Evolutionary conservation across 2,113 vertebrate species (phyloP).

Genomic region (Hippocampus comes): DNA sequence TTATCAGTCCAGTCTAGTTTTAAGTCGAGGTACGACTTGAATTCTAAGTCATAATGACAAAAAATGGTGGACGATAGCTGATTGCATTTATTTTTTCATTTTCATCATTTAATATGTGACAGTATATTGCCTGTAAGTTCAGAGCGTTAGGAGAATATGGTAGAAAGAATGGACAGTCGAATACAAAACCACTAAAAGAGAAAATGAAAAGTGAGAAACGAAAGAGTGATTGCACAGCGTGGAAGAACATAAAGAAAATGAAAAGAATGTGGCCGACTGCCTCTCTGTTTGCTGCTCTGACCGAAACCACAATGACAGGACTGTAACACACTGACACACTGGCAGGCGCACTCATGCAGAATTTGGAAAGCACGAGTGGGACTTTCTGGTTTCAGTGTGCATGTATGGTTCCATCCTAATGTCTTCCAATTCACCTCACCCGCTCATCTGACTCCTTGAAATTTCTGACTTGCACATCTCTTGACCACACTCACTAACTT

Average conservation of each 20-base stretch:
- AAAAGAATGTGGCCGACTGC: constrained; percentile 39
- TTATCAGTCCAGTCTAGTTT: constrained; percentile 43
- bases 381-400: neutral
- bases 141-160: too few relatives aligned
- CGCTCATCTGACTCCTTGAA: neutral
- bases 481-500: too few relatives aligned
- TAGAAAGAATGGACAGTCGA: constrained; percentile 30
- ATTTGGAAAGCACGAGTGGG: constrained; percentile 20
- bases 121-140: neutral
- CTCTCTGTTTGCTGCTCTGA: constrained; percentile 36
- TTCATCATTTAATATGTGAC: constrained; percentile 8
- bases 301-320: constrained; percentile 31
- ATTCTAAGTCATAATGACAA: neutral
- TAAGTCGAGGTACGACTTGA: constrained; percentile 16
- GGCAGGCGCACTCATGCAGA: neutral
- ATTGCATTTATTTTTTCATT: constrained; percentile 20
- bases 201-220: constrained; percentile 37
- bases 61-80: constrained; percentile 21
- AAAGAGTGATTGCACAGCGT: constrained; percentile 21
- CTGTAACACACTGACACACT: neutral
- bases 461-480: too few relatives aligned
- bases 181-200: constrained; percentile 18
- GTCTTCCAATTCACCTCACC: neutral
- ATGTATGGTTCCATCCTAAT: neutral
- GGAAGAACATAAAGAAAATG: constrained; percentile 43